Evolutionary conservation across 2,797 vertebrate species (phyloP), one percentile per base, ranked within the genome.

Genomic region (Silurus lanzhouensis): DNA sequence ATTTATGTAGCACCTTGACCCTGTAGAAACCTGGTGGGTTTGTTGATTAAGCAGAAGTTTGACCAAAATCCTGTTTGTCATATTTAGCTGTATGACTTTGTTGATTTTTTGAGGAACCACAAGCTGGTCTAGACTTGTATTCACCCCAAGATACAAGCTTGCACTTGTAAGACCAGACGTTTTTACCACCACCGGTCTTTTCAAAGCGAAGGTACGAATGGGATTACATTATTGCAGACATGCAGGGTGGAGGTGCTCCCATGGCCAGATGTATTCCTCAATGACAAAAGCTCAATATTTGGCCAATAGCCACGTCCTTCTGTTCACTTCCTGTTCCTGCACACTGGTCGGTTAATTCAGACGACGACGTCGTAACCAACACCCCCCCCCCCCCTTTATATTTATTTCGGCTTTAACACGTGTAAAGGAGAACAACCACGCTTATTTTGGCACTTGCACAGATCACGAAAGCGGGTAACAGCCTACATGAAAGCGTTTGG

Each of bases 251-350:
- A 27, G 79, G 13, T 60, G 19, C 3, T 76, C 52, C 0, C n/a
- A 17, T 0, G 10, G 5, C 63, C 55, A 55, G 19, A 20, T 38
- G 38, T 38, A 64, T 48, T 12, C 6, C 25, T 15, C 46, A 27
- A 66, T 25, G 22, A 66, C 25, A 48, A 66, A 27, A 64, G 6
- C 17, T 57, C 64, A 38, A 3, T 19, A 7, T 22, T 22, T 82
- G 81, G 52, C 52, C 8, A 2, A 70, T 6, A 57, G 81, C 81
- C 66, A 70, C 2, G 25, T 58, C 81, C 66, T 58, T 44, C 52
- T 58, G 52, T n/a, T 70, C 48, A 68, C 63, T 81, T 81, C 80
- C 64, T 15, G 48, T 70, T 70, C 38, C 70, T 9, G 13, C 48
- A 44, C 17, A 14, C 81, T n/a, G 38, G 68, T 25, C 79, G 15